Evolutionary conservation across 2,888 invertebrate genomes (phyloP).

Genomic region (Tipula lateralis): DNA sequence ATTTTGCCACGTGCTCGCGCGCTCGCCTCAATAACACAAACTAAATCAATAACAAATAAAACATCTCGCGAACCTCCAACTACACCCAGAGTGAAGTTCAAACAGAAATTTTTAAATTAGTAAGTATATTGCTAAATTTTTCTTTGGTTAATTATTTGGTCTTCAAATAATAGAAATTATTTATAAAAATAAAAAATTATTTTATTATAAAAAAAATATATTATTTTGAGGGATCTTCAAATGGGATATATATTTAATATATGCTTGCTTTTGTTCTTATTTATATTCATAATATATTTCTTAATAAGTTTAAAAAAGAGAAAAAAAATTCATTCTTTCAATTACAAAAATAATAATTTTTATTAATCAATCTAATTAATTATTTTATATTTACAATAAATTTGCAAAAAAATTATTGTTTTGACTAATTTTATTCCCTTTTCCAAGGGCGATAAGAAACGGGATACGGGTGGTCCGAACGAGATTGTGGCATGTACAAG

Average conservation of each 20-base stretch:
- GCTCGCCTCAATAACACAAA: not conserved
- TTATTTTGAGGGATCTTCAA: not conserved
- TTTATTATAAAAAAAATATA: not conserved
- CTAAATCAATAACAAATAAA: not conserved
- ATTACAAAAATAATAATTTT: not conserved
- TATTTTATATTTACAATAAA: not conserved
- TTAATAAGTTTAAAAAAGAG: not conserved
- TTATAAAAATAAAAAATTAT: not conserved
- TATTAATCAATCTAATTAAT: not conserved
- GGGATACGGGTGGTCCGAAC: slow-evolving; percentile 71
- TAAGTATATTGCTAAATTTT: not conserved
- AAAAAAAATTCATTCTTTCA: not conserved
- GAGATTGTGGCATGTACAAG: slow-evolving; percentile 81
- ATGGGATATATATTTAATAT: not conserved
- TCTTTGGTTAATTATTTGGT: not conserved
- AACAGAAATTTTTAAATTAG: not conserved
- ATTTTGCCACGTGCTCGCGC: not conserved
- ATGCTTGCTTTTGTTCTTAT: not conserved
- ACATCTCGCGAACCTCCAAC: not conserved
- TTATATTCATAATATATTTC: not conserved
- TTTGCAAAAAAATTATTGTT: not conserved
- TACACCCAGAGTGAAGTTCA: not conserved
- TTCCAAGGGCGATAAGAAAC: slow-evolving; percentile 79
- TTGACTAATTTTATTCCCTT: slow-evolving; percentile 38
- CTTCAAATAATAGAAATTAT: not conserved